phyloP scores from a whole-genome alignment of 2,888 invertebrate genomes.

The Dynastes tityus region DNA sequence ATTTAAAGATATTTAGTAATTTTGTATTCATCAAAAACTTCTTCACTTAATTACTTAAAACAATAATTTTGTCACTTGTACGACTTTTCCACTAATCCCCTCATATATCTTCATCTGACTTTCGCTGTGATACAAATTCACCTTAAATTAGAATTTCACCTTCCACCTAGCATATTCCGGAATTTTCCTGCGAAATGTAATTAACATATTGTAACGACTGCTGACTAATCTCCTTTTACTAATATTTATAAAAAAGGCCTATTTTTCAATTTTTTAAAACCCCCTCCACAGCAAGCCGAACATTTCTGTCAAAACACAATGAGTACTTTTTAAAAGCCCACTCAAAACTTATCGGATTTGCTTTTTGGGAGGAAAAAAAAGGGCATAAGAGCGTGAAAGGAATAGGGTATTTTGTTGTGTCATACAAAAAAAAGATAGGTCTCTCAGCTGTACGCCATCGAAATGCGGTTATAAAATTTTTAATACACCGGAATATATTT shows the following conservation, averaged over 20 bases:
- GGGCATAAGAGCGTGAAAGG: slow-evolving; percentile 22
- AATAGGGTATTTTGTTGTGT: slow-evolving; percentile 39
- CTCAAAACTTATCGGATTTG: slow-evolving; percentile 52
- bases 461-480: slow-evolving; percentile 21
- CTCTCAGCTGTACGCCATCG: slow-evolving; percentile 4
- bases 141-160: too few species aligned
- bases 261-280: too few species aligned
- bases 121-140: too few species aligned
- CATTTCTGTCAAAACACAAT: slow-evolving; percentile 50
- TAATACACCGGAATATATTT: slow-evolving; percentile 6
- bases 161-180: too few species aligned
- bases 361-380: too few species aligned
- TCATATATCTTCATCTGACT: too few species aligned
- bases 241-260: slow-evolving; percentile 33
- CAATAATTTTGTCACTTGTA: too few species aligned
- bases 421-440: neutral
- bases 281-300: slow-evolving; percentile 10
- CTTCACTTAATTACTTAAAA: too few species aligned
- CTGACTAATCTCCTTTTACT: slow-evolving; percentile 7
- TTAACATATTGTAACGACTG: slow-evolving; percentile 2
- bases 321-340: slow-evolving; percentile 46
- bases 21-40: too few species aligned
- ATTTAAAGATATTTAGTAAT: too few species aligned
- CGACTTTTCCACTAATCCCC: too few species aligned
- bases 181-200: neutral